Base-by-base conservation (phyloP, 2,113 vertebrate genomes). In the Axis porcinus region DNA sequence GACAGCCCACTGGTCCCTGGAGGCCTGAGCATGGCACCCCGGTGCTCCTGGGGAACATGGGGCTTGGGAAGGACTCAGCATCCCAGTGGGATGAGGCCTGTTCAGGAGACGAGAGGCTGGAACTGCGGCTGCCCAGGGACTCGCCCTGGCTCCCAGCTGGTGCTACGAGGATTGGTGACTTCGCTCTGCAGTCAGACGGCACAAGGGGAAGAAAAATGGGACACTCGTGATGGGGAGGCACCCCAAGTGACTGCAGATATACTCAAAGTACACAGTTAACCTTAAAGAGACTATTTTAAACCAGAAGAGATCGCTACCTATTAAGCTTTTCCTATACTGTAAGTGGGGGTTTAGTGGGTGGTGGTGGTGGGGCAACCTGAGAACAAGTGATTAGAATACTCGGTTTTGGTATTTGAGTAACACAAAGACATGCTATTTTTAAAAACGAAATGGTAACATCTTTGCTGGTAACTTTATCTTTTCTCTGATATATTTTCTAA, bases 111-210 rank as follows among this genome's bases (percentile, higher is more conserved):
- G 2, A 54, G 93, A 78, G 74, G 28, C 23, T 7, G 1, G 36
- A 43, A 33, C 0, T 2, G 62, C 1, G 0, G 70, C 47, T 25
- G 6, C 2, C 11, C 19, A 3, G 67, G 6, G 7, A n/a, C 30
- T 10, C 6, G 5, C 1, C 21, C 47, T 0, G 3, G 27, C 30
- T 10, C 30, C 12, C 45, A 30, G 13, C 3, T 0, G 3, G 2
- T 6, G 40, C 28, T 21, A 33, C 3, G 2, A 81, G 30, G 30
- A 55, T 1, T 45, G 25, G 11, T 14, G 15, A 17, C 14, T 9
- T 50, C 6, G 19, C 10, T 58, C 6, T 15, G 13, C 11, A 8
- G 10, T 17, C 55, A 70, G 50, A 43, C 5, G 85, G 36, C 21
- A 1, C 0, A 43, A 74, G 67, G 33, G 76, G 13, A n/a, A 36